Evolutionary conservation across 2,797 vertebrate species (phyloP).

Genomic region (Acanthornis magna): DNA sequence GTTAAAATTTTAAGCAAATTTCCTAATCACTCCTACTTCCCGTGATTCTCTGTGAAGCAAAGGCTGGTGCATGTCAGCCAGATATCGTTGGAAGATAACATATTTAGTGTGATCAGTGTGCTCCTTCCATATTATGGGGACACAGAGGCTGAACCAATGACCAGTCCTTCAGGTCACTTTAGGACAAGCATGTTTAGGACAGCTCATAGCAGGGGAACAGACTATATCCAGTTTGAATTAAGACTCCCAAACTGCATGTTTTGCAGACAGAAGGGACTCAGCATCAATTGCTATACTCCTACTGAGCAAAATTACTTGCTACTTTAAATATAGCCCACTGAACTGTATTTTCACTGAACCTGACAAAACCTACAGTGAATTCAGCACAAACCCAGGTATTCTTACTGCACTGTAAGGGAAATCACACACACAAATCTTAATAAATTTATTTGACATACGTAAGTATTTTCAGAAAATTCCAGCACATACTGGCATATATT

Average conservation of each 20-base stretch:
- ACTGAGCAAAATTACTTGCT: conserved; percentile 39
- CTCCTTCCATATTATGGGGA: background rate
- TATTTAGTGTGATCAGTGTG: too few species aligned
- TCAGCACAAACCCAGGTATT: background rate
- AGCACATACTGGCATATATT: background rate
- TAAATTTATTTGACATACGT: background rate
- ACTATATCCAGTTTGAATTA: background rate
- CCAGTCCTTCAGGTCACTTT: background rate
- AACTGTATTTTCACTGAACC: background rate
- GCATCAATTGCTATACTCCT: conserved; percentile 16
- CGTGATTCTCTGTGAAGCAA: background rate
- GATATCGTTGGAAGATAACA: background rate
- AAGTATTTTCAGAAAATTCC: background rate
- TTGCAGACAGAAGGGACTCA: conserved; percentile 36
- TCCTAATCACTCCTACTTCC: background rate
- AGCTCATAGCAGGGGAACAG: background rate
- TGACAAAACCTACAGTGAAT: background rate
- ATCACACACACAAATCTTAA: background rate
- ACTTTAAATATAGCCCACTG: conserved; percentile 30
- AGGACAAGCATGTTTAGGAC: background rate
- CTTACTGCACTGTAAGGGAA: background rate
- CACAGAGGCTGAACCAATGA: background rate
- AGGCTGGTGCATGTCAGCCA: background rate
- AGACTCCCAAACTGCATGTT: background rate
- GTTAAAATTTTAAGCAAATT: background rate